Evolutionary conservation across 30 jellyfish, hydroid and myxozoan genomes (phyloP).

Genomic region (Aurelia aurita complex sp. Pacific): DNA sequence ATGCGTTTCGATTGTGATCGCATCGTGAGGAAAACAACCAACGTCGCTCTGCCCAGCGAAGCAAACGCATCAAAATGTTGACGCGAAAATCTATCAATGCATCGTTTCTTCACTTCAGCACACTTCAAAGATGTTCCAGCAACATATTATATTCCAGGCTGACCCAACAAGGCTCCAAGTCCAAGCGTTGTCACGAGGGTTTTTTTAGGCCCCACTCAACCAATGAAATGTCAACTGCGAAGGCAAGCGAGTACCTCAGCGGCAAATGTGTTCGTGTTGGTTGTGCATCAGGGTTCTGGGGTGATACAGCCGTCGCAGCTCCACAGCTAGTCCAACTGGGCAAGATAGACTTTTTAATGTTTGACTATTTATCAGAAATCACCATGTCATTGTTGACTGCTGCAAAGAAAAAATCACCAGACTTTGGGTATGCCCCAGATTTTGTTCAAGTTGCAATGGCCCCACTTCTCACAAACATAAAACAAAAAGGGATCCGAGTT

Average conservation of each 20-base stretch:
- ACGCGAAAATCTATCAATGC: no score
- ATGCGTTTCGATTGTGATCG: no score
- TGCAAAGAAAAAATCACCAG: slow-evolving; percentile 75
- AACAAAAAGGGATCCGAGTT: slow-evolving; percentile 78
- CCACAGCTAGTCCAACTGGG: slow-evolving; percentile 92
- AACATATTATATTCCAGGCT: no score
- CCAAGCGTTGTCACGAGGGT: no score
- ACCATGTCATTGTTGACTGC: slow-evolving; percentile 90
- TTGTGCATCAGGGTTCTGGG: slow-evolving; percentile 98
- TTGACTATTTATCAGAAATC: slow-evolving; percentile 89
- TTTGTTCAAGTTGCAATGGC: slow-evolving; percentile 78
- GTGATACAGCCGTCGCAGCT: slow-evolving; percentile 92
- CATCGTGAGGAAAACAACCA: no score
- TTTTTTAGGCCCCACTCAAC: not conserved
- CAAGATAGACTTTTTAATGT: slow-evolving; percentile 72
- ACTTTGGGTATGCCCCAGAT: slow-evolving; percentile 85
- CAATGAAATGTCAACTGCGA: not conserved
- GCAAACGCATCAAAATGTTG: no score
- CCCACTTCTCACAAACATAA: slow-evolving; percentile 76
- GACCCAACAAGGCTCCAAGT: no score
- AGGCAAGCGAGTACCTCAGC: slow-evolving; percentile 9
- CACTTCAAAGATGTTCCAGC: no score
- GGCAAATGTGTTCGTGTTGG: slow-evolving; percentile 76
- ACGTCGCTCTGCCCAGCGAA: no score
- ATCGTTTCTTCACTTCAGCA: no score